Base-by-base conservation (phyloP, 1,140 invertebrate species). In the Periplaneta americana region DNA sequence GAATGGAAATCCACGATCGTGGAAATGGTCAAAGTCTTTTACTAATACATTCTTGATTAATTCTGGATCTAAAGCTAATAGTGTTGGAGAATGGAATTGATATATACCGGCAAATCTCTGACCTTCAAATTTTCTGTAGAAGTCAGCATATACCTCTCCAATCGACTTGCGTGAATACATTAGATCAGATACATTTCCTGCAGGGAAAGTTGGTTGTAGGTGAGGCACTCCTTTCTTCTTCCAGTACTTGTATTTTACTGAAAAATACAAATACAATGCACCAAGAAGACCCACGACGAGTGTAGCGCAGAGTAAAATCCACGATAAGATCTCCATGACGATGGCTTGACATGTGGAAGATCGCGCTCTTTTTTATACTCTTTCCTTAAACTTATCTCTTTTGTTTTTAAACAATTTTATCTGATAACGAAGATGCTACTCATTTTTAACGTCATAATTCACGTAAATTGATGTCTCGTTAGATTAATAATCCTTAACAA, bases 1-100 rank as follows among this genome's bases (percentile, higher is more conserved):
- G 11, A 86, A 82, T 32, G 66, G 79, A 2, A 87, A 32, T 4
- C 87, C 88, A 33, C 89, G 86, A 82, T 90, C 84, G 13, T 86
- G 77, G 37, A 91, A 91, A 48, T 85, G 85, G 0, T 86, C 83
- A 78, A 91, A 91, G 77, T 91, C 88, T 83, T 88, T 90, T 4
- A 91, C 89, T 8, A 91, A 36, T 5, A 91, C 82, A 4, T 87
- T 82, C 74, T 88, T 90, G 13, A 91, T 88, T 8, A 89, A 22
- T 6, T 90, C 87, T 0, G 87, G 86, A 83, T 91, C 90, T 28
- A 35, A 31, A 22, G 66, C 22, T 4, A 80, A 33, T 2, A 80
- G 79, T 8, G 34, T 77, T 6, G 79, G 79, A n/a, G 22, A 28
- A 9, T 34, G 13, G 0, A 66, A n/a, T 34, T 75, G 37, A n/a